These are phyloP conservation scores for Caenorhabditis virilis DNA, from an alignment of 2,888 invertebrate genomes.

Conservation along the genomic window DNA sequence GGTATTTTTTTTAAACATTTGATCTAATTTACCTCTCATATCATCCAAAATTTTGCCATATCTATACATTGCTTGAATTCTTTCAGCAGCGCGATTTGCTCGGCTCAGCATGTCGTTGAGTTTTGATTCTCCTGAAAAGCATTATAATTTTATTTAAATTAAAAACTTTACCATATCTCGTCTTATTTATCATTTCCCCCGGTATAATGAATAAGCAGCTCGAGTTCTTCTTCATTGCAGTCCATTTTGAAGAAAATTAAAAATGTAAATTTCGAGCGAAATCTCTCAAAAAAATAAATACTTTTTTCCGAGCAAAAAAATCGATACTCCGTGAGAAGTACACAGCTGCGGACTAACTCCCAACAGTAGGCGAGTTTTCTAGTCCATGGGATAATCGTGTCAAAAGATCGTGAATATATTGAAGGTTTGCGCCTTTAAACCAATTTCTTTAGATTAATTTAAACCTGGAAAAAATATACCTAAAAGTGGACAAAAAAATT, in stretches of 20 bases:
- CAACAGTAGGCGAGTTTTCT: neutral
- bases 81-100: constrained; percentile 23
- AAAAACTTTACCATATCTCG: neutral
- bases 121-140: constrained; percentile 25
- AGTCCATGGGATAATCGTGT: too few relatives aligned
- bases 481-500: too few relatives aligned
- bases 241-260: neutral
- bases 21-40: constrained; percentile 19
- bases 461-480: too few relatives aligned
- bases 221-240: neutral
- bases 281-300: neutral
- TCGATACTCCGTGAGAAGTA: too few relatives aligned
- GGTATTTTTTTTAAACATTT: constrained; percentile 22
- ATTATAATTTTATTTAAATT: neutral
- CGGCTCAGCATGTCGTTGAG: constrained; percentile 30
- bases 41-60: constrained; percentile 17
- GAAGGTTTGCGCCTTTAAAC: too few relatives aligned
- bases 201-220: neutral
- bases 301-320: too few relatives aligned
- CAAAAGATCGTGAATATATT: too few relatives aligned
- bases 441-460: too few relatives aligned
- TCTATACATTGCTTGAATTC: constrained; percentile 25
- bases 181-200: neutral
- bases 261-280: neutral
- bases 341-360: neutral